A percentile compares a stretch with the other conserved stretches of the same genome.
These are phyloP conservation scores for Microdon myrmicae DNA, from an alignment of 2,888 invertebrate genomes.

Conservation along the genomic window DNA sequence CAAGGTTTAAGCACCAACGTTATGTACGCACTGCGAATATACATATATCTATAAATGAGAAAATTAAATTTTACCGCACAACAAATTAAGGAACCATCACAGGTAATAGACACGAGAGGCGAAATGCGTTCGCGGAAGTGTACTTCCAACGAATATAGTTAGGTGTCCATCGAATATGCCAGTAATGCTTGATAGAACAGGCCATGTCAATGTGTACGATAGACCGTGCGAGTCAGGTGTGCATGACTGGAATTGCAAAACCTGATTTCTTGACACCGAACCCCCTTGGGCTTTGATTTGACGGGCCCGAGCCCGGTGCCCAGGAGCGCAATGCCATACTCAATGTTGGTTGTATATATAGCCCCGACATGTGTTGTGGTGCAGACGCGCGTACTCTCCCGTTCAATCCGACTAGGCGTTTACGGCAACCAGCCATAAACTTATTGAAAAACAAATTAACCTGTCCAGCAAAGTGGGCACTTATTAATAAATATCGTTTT, in stretches of 20 bases:
- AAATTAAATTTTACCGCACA: slow-evolving; percentile 11
- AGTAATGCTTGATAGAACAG: slow-evolving; percentile 35
- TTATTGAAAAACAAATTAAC: slow-evolving; percentile 49
- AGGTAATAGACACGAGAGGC: slow-evolving; percentile 12
- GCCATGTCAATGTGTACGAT: slow-evolving; percentile 16
- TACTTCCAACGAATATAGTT: slow-evolving; percentile 43
- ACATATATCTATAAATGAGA: slow-evolving; percentile 18
- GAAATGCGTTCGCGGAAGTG: slow-evolving; percentile 43
- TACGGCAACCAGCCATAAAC: slow-evolving; percentile 25
- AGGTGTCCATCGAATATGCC: slow-evolving; percentile 47
- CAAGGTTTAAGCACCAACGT: no score
- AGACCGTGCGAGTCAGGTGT: slow-evolving; percentile 28
- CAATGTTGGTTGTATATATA: no score
- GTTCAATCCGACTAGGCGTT: slow-evolving; percentile 19
- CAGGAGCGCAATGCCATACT: no score
- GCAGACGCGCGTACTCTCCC: no score
- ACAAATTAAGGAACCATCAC: slow-evolving; percentile 10
- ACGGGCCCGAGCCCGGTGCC: no score
- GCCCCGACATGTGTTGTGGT: no score
- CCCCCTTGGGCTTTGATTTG: slow-evolving; percentile 7
- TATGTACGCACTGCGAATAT: no score
- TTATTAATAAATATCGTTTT: slow-evolving; percentile 52
- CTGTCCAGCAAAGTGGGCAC: slow-evolving; percentile 46
- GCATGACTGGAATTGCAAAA: slow-evolving; percentile 37
- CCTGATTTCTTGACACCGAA: slow-evolving; percentile 9